These are phyloP conservation scores for Caenorhabditis sulstoni DNA, from an alignment of 2,888 invertebrate genomes.

Conservation along the genomic window DNA sequence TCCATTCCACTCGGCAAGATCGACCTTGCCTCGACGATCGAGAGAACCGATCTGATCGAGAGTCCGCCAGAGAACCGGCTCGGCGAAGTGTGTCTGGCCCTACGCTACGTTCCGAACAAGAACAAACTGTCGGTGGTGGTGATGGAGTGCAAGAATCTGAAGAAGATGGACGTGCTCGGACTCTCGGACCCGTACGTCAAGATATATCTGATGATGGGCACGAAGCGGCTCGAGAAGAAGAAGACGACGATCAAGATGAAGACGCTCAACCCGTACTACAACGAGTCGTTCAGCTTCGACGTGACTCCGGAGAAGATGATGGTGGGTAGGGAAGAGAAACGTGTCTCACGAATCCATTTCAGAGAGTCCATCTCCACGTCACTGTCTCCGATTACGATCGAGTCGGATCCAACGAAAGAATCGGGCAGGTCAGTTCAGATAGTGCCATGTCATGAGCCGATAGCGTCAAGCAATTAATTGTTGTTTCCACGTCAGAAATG, in stretches of 20 bases:
- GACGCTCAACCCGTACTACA: constrained; percentile 99
- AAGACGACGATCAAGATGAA: constrained; percentile 99
- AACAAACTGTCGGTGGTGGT: constrained; percentile 99
- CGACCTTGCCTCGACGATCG: constrained; percentile 97
- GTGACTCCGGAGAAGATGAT: constrained; percentile 99
- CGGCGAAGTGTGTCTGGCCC: constrained; percentile 99
- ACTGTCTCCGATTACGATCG: constrained; percentile 99
- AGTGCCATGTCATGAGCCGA: too few relatives aligned
- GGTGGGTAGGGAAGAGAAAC: constrained; percentile 85
- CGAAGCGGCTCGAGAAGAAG: constrained; percentile 99
- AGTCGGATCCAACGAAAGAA: constrained; percentile 99
- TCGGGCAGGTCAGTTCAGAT: constrained; percentile 86
- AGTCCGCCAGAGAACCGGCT: constrained; percentile 92
- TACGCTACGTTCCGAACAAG: constrained; percentile 99
- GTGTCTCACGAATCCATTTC: constrained; percentile 79
- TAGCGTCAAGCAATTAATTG: too few relatives aligned
- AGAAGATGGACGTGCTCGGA: constrained; percentile 99
- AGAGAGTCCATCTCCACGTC: constrained; percentile 99
- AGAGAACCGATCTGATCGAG: constrained; percentile 97
- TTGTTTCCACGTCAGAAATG: too few relatives aligned
- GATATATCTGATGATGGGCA: constrained; percentile 99
- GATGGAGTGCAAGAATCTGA: constrained; percentile 98
- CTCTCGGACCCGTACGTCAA: constrained; percentile 99
- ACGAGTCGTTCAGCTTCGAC: constrained; percentile 99
- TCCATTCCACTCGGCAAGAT: constrained; percentile 91